These are phyloP conservation scores for Cariama cristata DNA, from an alignment of 2,113 vertebrate genomes.

Conservation along the genomic window DNA sequence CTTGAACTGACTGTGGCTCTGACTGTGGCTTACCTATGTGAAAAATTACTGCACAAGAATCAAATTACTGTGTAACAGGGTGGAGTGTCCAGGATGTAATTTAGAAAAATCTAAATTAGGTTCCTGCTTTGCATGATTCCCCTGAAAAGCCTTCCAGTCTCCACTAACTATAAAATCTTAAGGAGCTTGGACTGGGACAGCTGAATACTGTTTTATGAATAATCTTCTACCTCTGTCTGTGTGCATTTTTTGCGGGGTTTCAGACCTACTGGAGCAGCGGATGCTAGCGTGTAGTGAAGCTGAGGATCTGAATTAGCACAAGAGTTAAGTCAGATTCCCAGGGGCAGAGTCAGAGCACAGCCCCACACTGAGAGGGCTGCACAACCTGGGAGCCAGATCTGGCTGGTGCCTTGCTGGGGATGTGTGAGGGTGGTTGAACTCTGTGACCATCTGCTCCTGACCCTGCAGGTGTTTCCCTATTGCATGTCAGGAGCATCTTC, in stretches of 20 bases:
- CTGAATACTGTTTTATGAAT: background rate
- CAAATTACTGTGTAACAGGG: background rate
- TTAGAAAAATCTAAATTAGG: background rate
- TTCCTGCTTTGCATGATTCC: background rate
- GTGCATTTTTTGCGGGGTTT: background rate
- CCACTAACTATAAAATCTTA: background rate
- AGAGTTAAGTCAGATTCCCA: background rate
- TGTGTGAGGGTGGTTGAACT: background rate
- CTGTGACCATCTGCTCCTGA: background rate
- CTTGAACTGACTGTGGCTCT: background rate
- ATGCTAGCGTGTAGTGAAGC: background rate
- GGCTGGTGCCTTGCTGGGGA: background rate
- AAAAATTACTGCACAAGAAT: background rate
- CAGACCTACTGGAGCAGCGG: fast-evolving
- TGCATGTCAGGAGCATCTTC: background rate
- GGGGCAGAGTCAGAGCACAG: background rate
- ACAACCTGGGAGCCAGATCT: background rate
- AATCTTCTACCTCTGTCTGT: background rate
- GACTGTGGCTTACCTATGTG: background rate
- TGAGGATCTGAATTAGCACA: background rate
- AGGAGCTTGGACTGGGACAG: background rate
- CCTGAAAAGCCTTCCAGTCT: background rate
- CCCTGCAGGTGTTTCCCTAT: background rate
- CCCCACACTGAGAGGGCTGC: too few species aligned
- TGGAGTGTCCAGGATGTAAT: background rate